Base-by-base conservation (phyloP, 2,797 vertebrate species). In the Fistularia tabacaria region DNA sequence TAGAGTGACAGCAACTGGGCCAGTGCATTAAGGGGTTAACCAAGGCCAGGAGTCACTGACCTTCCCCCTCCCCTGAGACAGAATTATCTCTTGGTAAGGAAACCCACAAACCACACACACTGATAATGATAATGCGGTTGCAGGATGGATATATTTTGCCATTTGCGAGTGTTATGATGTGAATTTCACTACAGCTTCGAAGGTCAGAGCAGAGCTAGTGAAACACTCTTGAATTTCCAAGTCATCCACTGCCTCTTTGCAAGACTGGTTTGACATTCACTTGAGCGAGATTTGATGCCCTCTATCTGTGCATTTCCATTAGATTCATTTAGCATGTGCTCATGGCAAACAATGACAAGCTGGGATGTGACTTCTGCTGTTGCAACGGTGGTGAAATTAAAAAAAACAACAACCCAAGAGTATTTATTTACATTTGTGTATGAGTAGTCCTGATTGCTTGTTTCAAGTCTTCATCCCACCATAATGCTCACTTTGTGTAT, bases 1-100 rank as follows among this genome's bases (percentile, higher is more conserved):
- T 91, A 76, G 87, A 92, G 81, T 88, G 87, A 86, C 83, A 88
- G 89, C 75, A 57, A 76, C 84, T 64, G 81, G 71, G 70, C 57
- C 77, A 87, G 85, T 89, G 86, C 87, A 89, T 92, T 88, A 88
- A 85, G 85, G 74, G 86, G 84, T 83, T 87, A 85, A 87, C 78
- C 76, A 84, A 87, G 82, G 83, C 79, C 83, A 82, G 65, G 61
- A 84, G 89, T 88, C 80, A 14, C 52, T 76, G 85, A 90, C 89
- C 90, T 78, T 57, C 51, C 54, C 52, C 44, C 37, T 87, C 85
- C 82, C 79, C 42, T 1, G 85, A 70, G 85, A 83, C 74, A 38
- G 59, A 80, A 87, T 87, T 78, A 86, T 85, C 73, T 79, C 59
- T 73, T 67, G 37, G 61, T 49, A 51, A 77, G 58, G 61, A 68